phyloP scores from a whole-genome alignment of 2,113 vertebrate species.

The Rattus norvegicus region GRCr8 NC_086019.1:175345001-175345500 shows the following conservation, averaged over 20 bases:
- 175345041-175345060: conserved; percentile 52
- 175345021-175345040: conserved; percentile 48
- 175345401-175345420: neutral
- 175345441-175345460: neutral
- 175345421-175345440: neutral
- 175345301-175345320: neutral
- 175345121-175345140: conserved; percentile 33
- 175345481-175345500: neutral
- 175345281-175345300: conserved; percentile 25
- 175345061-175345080: conserved; percentile 64
- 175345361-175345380: neutral
- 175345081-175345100: conserved; percentile 69
- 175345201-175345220: conserved; percentile 61
- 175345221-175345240: conserved; percentile 62
- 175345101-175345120: conserved; percentile 66
- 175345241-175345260: conserved; percentile 44
- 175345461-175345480: neutral
- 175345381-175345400: neutral
- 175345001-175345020: conserved; percentile 73
- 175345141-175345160: conserved; percentile 54
- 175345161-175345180: conserved; percentile 28
- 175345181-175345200: conserved; percentile 39
- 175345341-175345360: neutral
- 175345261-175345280: conserved; percentile 38
- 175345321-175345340: neutral